Evolutionary conservation across 2,888 invertebrate species (phyloP), one percentile per base, ranked within the genome.

Genomic region (Watsonalla cultraria): DNA sequence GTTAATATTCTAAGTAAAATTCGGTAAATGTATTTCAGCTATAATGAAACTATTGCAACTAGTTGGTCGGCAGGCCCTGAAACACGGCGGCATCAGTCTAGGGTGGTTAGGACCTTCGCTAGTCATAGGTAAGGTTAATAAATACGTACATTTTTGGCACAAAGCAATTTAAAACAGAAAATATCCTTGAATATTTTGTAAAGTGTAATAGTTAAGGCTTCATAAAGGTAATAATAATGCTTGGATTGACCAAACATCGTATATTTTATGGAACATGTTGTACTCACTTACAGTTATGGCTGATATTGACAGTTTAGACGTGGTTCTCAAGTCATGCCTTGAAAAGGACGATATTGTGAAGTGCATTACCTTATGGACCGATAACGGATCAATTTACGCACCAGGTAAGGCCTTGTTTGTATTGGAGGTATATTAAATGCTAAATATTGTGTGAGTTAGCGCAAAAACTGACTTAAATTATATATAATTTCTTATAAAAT

Each of bases 341-440:
- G 75, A 78, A 47, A 82, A 82, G 47, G 72, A 74, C 6, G 69
- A 74, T 6, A 11, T 69, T 0, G 58, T 69, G 53, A 57, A 61
- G 4, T 59, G 68, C 13, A 47, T 60, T 0, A 56, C 53, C 39
- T 34, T 60, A 0, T 51, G 62, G 0, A 54, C 53, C 37, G 64
- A 64, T 46, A 72, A 72, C 37, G 79, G 77, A 8, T 66, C 63
- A 9, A 62, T 78, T 34, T 74, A 74, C 55, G 75, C 77, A 39
- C 72, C 72, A 54, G 74, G 78, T 79, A 55, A 55, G 53, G 47
- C n/a, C 5, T 39, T 48, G 5, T 0, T 0, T n/a, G 7, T 9
- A 11, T n/a, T n/a, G n/a, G n/a, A n/a, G n/a, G n/a, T n/a, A n/a
- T n/a, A n/a, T n/a, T n/a, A n/a, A n/a, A n/a, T n/a, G n/a, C n/a